These are phyloP conservation scores for Falco concolor DNA, from an alignment of 2,797 vertebrate species.

Conservation along the genomic window DNA sequence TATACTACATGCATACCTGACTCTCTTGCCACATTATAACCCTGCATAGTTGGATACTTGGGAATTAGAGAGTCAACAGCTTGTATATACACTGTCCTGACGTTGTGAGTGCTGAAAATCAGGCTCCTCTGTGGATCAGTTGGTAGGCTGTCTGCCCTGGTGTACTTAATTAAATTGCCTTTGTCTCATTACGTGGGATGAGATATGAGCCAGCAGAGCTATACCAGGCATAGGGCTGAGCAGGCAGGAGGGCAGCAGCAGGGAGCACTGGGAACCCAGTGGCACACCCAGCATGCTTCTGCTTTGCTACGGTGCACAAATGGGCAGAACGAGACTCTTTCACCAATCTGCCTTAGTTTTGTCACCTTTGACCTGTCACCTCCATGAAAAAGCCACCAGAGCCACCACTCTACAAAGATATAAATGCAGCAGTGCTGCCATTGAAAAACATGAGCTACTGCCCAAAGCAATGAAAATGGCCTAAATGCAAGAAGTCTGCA, in stretches of 20 bases:
- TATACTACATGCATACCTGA: not conserved
- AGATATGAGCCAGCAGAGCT: not conserved
- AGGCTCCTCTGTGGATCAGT: not conserved
- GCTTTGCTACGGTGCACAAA: not conserved
- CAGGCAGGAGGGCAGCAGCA: not conserved
- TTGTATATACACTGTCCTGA: not conserved
- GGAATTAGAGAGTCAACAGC: not conserved
- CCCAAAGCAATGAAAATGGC: not conserved
- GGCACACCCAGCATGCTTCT: no score
- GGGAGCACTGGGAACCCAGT: not conserved
- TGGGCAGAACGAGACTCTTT: not conserved
- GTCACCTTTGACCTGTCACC: not conserved
- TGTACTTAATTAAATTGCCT: not conserved
- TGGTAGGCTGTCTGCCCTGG: not conserved
- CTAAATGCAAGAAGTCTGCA: not conserved
- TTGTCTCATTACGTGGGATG: not conserved
- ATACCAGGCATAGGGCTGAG: not conserved
- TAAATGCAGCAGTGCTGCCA: not conserved
- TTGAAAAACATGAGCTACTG: not conserved
- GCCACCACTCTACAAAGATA: not conserved
- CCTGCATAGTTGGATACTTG: not conserved
- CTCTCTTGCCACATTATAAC: not conserved
- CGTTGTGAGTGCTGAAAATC: not conserved
- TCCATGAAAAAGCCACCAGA: not conserved
- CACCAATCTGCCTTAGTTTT: not conserved